These are phyloP conservation scores for Harmothoe impar DNA, from an alignment of 2,888 invertebrate species.

Conservation along the genomic window DNA sequence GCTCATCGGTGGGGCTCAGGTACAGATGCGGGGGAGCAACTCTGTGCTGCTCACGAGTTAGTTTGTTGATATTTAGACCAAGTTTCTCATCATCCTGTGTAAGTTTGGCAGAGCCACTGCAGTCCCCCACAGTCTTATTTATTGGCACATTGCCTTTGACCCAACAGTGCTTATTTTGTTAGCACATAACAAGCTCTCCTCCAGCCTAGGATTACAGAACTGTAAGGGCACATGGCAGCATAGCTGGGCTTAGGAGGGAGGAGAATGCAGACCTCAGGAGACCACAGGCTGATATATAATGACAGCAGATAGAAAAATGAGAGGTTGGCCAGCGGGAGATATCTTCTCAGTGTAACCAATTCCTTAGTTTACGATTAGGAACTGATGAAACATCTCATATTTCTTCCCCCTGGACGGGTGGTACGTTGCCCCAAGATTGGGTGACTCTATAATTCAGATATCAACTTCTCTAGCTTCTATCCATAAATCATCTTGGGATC, in stretches of 20 bases:
- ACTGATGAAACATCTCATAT: background rate
- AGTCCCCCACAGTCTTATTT: slow-evolving; percentile 16
- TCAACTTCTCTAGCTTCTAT: background rate
- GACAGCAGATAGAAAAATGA: background rate
- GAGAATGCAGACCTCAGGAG: background rate
- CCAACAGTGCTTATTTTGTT: slow-evolving; percentile 14
- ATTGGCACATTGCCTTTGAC: slow-evolving; percentile 27
- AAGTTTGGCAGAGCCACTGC: background rate
- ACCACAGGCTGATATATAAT: background rate
- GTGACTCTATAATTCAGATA: slow-evolving; percentile 6
- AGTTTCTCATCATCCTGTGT: slow-evolving; percentile 32
- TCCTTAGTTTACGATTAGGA: background rate
- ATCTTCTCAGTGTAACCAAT: background rate
- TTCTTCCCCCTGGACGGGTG: background rate
- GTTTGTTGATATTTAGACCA: slow-evolving; percentile 31
- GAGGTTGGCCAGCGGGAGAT: background rate
- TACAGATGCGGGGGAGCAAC: slow-evolving; percentile 35
- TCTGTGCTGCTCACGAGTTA: slow-evolving; percentile 1
- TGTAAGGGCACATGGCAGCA: background rate
- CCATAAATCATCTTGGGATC: background rate
- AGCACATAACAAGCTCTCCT: slow-evolving; percentile 31
- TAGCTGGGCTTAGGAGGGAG: background rate
- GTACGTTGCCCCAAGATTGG: background rate
- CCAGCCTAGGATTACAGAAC: background rate
- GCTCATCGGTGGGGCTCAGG: slow-evolving; percentile 1